Percentiles rank a stretch among this genome's conserved stretches.
phyloP scores from a whole-genome alignment of 2,797 vertebrate genomes.

The Philypnodon macrostomus region DNA sequence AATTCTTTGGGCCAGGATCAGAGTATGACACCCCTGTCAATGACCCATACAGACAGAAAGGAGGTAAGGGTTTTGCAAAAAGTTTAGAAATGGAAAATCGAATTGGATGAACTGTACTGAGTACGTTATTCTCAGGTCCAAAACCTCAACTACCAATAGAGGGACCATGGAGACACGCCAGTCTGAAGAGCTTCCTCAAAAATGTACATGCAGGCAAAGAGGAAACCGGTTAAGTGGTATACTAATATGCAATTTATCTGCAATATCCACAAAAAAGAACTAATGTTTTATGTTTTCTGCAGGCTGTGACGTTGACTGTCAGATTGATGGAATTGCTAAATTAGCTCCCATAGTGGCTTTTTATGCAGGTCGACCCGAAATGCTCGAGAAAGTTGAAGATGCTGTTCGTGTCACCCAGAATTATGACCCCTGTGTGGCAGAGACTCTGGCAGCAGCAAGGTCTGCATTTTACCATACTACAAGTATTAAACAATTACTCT shows the following conservation, averaged over 20 bases:
- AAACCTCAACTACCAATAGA: conserved; percentile 77
- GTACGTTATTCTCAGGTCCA: conserved; percentile 51
- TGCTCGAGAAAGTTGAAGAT: conserved; percentile 74
- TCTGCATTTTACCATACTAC: conserved; percentile 22
- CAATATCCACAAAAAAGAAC: neutral
- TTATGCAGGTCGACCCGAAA: conserved; percentile 74
- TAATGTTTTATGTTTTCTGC: neutral
- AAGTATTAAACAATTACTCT: neutral
- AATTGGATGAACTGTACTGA: neutral
- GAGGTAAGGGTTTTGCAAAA: conserved; percentile 55
- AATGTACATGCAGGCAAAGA: conserved; percentile 74
- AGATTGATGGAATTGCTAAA: conserved; percentile 77
- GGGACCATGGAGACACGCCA: conserved; percentile 77
- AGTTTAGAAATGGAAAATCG: too few species aligned
- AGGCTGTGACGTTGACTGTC: conserved; percentile 74
- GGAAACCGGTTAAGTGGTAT: conserved; percentile 62
- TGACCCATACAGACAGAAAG: conserved; percentile 70
- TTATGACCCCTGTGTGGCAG: conserved; percentile 72
- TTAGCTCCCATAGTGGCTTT: conserved; percentile 75
- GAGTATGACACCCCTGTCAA: conserved; percentile 78
- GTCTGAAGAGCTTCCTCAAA: conserved; percentile 75
- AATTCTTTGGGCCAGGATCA: conserved; percentile 76
- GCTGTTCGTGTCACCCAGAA: conserved; percentile 76
- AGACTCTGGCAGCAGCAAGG: conserved; percentile 77
- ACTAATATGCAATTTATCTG: neutral